Conservation (phyloP, 2,888 invertebrate genomes). For the Empis livida region DNA sequence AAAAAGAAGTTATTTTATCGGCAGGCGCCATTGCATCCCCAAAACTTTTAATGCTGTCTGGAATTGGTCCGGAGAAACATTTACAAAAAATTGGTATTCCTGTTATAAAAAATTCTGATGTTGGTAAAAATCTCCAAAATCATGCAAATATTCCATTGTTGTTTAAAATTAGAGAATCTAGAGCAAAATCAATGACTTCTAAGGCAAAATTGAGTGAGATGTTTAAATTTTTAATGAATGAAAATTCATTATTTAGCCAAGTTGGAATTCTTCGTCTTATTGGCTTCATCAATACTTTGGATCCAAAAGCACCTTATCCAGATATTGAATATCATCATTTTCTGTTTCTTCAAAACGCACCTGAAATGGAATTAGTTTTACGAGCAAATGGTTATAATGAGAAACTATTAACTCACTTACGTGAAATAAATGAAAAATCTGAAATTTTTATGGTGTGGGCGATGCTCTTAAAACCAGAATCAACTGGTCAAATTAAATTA, state of each 20-base stretch:
- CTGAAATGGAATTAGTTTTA: background rate
- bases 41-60: constrained; percentile 20
- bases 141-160: constrained; percentile 44
- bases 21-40: constrained; percentile 31
- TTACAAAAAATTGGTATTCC: constrained; percentile 14
- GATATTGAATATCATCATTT: constrained; percentile 34
- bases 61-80: constrained; percentile 17
- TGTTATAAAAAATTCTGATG: constrained; percentile 24
- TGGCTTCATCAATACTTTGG: constrained; percentile 40
- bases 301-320: constrained; percentile 33
- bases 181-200: constrained; percentile 2
- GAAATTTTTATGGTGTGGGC: constrained; percentile 33
- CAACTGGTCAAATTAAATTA: constrained; percentile 43
- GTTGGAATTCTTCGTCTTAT: constrained; percentile 31
- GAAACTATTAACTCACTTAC: constrained; percentile 5
- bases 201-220: constrained; percentile 12
- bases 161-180: constrained; percentile 25
- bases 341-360: constrained; percentile 23
- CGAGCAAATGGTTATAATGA: constrained; percentile 1
- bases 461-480: constrained; percentile 38
- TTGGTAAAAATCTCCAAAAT: constrained; percentile 64
- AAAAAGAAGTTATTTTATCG: constrained; percentile 18
- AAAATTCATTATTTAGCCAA: constrained; percentile 15
- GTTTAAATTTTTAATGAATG: constrained; percentile 31
- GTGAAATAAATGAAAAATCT: constrained; percentile 11